phyloP scores from a whole-genome alignment of 2,888 invertebrate genomes.

The Alloscopus bannaensis region DNA sequence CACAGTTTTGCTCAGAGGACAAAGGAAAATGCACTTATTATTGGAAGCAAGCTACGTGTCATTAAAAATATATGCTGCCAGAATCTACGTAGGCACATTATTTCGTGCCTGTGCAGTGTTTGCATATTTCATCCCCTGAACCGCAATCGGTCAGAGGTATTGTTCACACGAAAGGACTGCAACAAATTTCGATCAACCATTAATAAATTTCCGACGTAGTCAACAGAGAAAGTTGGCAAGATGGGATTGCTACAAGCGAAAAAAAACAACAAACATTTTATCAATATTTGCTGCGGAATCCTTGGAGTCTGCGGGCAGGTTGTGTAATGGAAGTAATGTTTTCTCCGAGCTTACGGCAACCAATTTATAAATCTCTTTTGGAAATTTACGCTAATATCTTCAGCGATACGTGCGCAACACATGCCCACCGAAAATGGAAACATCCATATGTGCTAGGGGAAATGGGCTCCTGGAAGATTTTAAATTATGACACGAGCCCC shows the following conservation, averaged over 20 bases:
- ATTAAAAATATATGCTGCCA: too few species aligned
- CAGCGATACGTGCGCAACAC: constrained; percentile 57
- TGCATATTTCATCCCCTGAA: constrained; percentile 3
- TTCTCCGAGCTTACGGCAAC: constrained; percentile 51
- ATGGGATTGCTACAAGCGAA: constrained; percentile 14
- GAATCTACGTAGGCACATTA: too few species aligned
- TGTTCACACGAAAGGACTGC: neutral
- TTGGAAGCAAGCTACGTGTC: too few species aligned
- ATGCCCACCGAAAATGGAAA: constrained; percentile 57
- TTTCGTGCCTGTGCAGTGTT: too few species aligned
- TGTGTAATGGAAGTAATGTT: constrained; percentile 55
- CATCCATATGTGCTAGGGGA: constrained; percentile 32
- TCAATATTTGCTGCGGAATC: constrained; percentile 55
- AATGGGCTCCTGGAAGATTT: constrained; percentile 47
- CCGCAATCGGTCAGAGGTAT: neutral
- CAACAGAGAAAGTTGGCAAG: neutral
- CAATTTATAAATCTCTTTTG: constrained; percentile 60
- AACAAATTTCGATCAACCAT: constrained; percentile 53
- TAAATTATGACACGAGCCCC: constrained; percentile 67
- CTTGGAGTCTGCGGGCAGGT: constrained; percentile 31
- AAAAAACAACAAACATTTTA: constrained; percentile 57
- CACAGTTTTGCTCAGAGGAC: too few species aligned
- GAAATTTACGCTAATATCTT: constrained; percentile 64
- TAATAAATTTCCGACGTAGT: constrained; percentile 33
- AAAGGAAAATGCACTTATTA: too few species aligned